Conservation (phyloP, 2,888 invertebrate genomes). For the Lycaena phlaeas region DNA sequence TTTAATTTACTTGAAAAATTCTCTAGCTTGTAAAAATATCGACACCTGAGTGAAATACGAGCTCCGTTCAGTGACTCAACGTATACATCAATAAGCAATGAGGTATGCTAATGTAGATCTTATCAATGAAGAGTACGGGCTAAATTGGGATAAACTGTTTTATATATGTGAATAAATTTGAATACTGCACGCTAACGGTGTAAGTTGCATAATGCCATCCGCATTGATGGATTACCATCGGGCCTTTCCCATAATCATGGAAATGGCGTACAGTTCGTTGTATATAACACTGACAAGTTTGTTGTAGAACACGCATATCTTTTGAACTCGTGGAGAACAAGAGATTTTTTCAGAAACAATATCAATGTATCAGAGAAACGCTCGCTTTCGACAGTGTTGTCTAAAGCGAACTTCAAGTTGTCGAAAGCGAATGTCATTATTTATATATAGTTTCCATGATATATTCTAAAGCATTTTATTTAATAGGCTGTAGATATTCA, state of each 20-base stretch:
- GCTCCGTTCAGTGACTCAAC: not conserved
- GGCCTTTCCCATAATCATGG: slow-evolving; percentile 13
- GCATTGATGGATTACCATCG: slow-evolving; percentile 11
- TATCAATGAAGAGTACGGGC: slow-evolving; percentile 11
- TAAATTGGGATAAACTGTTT: not conserved
- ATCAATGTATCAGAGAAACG: too few relatives aligned
- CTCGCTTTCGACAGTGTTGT: too few relatives aligned
- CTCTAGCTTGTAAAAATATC: slow-evolving; percentile 2
- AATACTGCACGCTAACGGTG: slow-evolving; percentile 6
- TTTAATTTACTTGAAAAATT: not conserved
- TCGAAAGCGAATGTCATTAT: too few relatives aligned
- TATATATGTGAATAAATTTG: slow-evolving; percentile 11
- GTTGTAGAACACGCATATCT: too few relatives aligned
- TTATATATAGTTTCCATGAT: too few relatives aligned
- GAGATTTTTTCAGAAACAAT: too few relatives aligned
- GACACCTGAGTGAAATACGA: slow-evolving; percentile 1
- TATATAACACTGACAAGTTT: too few relatives aligned
- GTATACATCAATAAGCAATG: slow-evolving; percentile 11
- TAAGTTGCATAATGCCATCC: slow-evolving; percentile 10
- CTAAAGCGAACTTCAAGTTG: too few relatives aligned
- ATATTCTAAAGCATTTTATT: too few relatives aligned
- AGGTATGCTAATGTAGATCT: slow-evolving; percentile 14
- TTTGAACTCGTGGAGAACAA: too few relatives aligned
- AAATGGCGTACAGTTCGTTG: not conserved
- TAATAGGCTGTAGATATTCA: too few relatives aligned